phyloP scores from a whole-genome alignment of 1,140 invertebrate genomes.

The Caenorhabditis elegans region WBcel235 BX284602.5:14659501-14660000 shows the following conservation, averaged over 20 bases:
- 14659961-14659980: constrained; percentile 24
- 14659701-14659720: constrained; percentile 65
- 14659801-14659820: constrained; percentile 50
- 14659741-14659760: constrained; percentile 61
- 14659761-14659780: constrained; percentile 59
- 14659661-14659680: constrained; percentile 60
- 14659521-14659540: constrained; percentile 44
- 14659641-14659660: constrained; percentile 60
- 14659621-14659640: constrained; percentile 58
- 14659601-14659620: constrained; percentile 62
- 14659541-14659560: constrained; percentile 62
- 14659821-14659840: background rate
- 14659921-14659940: background rate
- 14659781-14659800: constrained; percentile 62
- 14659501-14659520: background rate
- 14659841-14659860: background rate
- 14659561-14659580: constrained; percentile 59
- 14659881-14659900: no score
- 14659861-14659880: no score
- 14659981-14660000: constrained; percentile 58
- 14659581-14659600: constrained; percentile 59
- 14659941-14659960: background rate
- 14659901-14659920: no score
- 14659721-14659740: constrained; percentile 61
- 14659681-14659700: constrained; percentile 59